A percentile compares a stretch with the other conserved stretches of the same genome.
Evolutionary conservation across 1,140 invertebrate genomes (phyloP).

Genomic region (Aphelinus certus): DNA sequence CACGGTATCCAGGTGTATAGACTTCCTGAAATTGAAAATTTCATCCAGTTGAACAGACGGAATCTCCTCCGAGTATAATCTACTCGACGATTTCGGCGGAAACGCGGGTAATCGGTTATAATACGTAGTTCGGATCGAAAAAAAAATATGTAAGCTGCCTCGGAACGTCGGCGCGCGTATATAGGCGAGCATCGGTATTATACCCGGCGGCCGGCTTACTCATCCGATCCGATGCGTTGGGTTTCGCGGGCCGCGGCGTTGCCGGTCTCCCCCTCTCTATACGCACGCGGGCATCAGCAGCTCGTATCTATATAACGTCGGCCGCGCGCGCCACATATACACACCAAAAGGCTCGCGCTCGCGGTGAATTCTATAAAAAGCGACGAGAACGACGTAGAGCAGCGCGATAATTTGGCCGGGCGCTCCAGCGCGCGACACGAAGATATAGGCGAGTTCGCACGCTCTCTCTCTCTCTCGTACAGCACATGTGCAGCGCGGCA

Average conservation of each 20-base stretch:
- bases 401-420: slow-evolving; percentile 17
- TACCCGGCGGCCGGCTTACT: neutral
- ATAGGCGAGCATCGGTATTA: neutral
- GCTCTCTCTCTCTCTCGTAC: neutral
- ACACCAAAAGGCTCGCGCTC: neutral
- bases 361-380: slow-evolving; percentile 29
- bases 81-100: no score
- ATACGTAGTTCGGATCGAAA: no score
- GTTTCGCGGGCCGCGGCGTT: slow-evolving; percentile 32
- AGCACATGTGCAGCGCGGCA: neutral
- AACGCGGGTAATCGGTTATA: no score
- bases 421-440: neutral
- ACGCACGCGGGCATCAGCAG: neutral
- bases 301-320: no score
- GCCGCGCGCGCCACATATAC: neutral
- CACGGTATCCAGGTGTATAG: no score
- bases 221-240: slow-evolving; percentile 2
- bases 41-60: no score
- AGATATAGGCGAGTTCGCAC: neutral
- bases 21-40: no score
- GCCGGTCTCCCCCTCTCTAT: slow-evolving; percentile 17
- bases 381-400: neutral
- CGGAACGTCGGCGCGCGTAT: neutral
- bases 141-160: no score
- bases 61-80: no score